Percentiles rank a stretch among this genome's conserved stretches.
Conservation (phyloP, 2,113 vertebrate genomes). For the Holacanthus passer region DNA sequence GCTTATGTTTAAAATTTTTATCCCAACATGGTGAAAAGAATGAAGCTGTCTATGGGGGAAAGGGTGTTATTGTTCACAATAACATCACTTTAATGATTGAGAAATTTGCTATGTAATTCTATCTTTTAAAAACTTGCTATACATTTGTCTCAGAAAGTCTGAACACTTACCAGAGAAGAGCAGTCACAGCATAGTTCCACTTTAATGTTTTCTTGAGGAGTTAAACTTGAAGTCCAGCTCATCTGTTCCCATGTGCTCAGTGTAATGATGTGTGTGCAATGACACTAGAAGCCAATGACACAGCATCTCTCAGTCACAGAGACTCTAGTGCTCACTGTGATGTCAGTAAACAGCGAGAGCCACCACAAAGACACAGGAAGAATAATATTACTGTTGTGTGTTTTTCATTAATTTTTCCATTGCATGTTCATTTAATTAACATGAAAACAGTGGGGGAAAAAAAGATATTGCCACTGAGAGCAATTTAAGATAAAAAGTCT, state of each 20-base stretch:
- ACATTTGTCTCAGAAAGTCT: not conserved
- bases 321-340: not conserved
- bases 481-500: not conserved
- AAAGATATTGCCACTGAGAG: not conserved
- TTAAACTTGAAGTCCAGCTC: not conserved
- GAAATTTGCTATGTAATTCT: not conserved
- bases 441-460: not conserved
- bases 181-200: slow-evolving; percentile 72
- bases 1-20: not conserved
- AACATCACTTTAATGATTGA: not conserved
- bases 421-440: not conserved
- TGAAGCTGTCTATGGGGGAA: not conserved
- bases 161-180: slow-evolving; percentile 73
- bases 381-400: slow-evolving; percentile 4
- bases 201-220: not conserved
- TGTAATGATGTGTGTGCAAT: slow-evolving; percentile 1
- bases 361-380: slow-evolving; percentile 4
- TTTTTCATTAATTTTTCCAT: not conserved
- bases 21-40: not conserved
- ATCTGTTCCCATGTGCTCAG: not conserved
- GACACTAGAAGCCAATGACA: slow-evolving; percentile 19
- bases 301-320: slow-evolving; percentile 21
- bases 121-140: not conserved
- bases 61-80: not conserved
- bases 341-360: not conserved